Percentiles rank a stretch among this genome's conserved stretches.
Conservation (phyloP, 2,797 vertebrate genomes). For the Tamandua tetradactyla region DNA sequence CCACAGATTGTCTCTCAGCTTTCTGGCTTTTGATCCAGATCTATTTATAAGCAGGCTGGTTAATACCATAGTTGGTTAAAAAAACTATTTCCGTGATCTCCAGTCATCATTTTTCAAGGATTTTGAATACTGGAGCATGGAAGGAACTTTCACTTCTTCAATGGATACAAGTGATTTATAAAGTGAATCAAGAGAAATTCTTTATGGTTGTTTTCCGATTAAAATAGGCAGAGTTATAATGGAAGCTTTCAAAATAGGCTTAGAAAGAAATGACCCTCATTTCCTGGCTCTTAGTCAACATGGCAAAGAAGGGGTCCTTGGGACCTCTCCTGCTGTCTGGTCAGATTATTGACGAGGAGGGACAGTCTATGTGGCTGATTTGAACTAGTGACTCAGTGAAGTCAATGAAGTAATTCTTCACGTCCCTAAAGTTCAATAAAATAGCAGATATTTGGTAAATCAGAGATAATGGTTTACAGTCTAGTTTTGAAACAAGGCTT, state of each 20-base stretch:
- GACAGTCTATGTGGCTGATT: not conserved
- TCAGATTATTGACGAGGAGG: not conserved
- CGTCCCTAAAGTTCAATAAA: not conserved
- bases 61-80: not conserved
- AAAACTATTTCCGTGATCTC: not conserved
- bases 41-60: not conserved
- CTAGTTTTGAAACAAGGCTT: not conserved
- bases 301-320: too few species aligned
- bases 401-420: not conserved
- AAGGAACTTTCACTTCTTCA: not conserved
- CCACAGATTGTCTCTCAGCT: not conserved
- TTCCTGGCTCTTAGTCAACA: not conserved
- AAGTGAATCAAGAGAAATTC: not conserved
- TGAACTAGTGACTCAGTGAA: not conserved
- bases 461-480: not conserved
- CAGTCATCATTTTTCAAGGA: not conserved
- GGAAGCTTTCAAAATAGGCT: not conserved
- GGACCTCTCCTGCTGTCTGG: too few species aligned
- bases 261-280: not conserved
- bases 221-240: not conserved
- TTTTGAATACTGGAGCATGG: not conserved
- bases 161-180: not conserved
- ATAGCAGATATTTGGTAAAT: not conserved
- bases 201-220: not conserved
- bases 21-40: not conserved